A percentile compares a stretch with the other conserved stretches of the same genome.
Conservation (phyloP, 64 coral and sea anemone genomes). For the Orbicella faveolata region DNA sequence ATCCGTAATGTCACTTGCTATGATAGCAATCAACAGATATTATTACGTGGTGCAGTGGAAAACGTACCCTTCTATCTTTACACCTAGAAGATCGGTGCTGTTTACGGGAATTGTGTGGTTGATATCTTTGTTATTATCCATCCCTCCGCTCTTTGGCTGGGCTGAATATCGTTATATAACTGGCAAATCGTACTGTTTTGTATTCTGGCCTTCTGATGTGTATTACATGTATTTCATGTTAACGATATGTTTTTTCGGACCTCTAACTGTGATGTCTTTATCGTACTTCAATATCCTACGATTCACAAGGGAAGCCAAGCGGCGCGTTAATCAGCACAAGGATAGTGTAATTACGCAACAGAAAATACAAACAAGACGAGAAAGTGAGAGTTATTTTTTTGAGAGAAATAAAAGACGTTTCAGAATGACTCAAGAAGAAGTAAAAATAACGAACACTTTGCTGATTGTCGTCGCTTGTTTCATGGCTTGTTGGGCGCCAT, state of each 20-base stretch:
- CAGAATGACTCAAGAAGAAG: conserved; percentile 36
- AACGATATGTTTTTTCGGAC: conserved; percentile 57
- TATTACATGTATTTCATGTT: conserved; percentile 78
- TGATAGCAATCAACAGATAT: conserved; percentile 86
- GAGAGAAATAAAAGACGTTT: background rate
- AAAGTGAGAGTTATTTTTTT: background rate
- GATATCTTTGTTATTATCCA: conserved; percentile 49
- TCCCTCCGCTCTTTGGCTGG: conserved; percentile 82
- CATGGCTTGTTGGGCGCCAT: conserved; percentile 51
- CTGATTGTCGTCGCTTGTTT: conserved; percentile 45
- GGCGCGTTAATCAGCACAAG: background rate
- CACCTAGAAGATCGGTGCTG: conserved; percentile 12
- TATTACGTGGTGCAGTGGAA: conserved; percentile 84
- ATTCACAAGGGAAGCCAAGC: conserved; percentile 37
- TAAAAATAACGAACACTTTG: conserved; percentile 51
- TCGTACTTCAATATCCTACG: conserved; percentile 55
- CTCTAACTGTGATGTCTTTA: conserved; percentile 42
- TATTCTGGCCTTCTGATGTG: conserved; percentile 35
- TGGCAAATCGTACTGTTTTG: conserved; percentile 72
- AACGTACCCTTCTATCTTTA: conserved; percentile 52
- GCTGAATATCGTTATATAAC: conserved; percentile 62
- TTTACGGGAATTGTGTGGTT: conserved; percentile 64
- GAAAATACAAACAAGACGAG: background rate
- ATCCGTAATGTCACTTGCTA: conserved; percentile 78
- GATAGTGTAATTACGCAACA: background rate